Evolutionary conservation across 2,797 vertebrate genomes (phyloP), one percentile per base, ranked within the genome.

Genomic region (Sphenodon punctatus): DNA sequence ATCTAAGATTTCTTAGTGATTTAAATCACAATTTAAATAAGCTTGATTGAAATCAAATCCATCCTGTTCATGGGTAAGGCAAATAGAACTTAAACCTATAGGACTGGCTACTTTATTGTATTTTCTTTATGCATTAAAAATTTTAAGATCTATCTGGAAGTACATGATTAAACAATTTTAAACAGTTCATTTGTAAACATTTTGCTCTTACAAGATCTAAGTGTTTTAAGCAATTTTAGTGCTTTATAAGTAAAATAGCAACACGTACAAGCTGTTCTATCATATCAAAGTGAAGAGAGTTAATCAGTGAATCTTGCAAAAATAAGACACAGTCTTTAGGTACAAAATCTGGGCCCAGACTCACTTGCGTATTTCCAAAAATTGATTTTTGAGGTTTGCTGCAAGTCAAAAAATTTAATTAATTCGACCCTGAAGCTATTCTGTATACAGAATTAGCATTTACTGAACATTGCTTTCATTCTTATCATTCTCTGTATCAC

Each of bases 151-250:
- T n/a, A n/a, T n/a, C n/a, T n/a, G 58, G 25, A 22, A 69, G 63
- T 32, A 81, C 45, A 20, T 68, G 20, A 38, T 15, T 51, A 38
- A 0, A 4, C 23, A 60, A 60, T 67, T 79, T 46, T 10, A 4
- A 68, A 55, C 11, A 36, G 17, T 71, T 78, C 67, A 38, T 85
- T 61, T 76, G 45, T 36, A 84, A 80, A 76, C 55, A 89, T 30
- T 27, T 16, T 46, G 15, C 63, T 42, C 14, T 59, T 39, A 67
- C 39, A 25, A 36, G 76, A 36, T 45, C n/a, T 58, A 73, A 15
- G 23, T 20, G 55, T 84, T 60, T 60, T 43, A 75, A 85, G 68
- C 22, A 0, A 1, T 12, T 1, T 25, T 4, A 5, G 3, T 55
- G 38, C 36, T 23, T 46, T 53, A 32, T 36, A 42, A 1, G 58